Conservation (phyloP, 2,113 vertebrate genomes). For the Hippoglossus stenolepis region DNA sequence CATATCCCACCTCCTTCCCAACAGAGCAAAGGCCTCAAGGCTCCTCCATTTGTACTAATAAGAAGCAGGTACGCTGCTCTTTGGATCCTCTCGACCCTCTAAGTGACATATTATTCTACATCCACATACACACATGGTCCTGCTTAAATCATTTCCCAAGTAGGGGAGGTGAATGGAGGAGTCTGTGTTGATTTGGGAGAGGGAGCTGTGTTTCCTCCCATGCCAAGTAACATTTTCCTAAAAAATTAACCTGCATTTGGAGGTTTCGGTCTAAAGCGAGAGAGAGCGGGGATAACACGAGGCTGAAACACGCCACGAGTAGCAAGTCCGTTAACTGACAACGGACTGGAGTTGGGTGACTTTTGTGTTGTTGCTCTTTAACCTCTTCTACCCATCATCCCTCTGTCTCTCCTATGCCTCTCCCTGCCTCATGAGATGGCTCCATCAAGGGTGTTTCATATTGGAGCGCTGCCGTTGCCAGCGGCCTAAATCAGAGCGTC, state of each 20-base stretch:
- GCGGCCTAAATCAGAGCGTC: slow-evolving; percentile 41
- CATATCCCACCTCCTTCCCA: slow-evolving; percentile 58
- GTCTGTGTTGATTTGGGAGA: slow-evolving; percentile 76
- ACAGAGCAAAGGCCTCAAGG: slow-evolving; percentile 55
- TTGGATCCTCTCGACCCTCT: slow-evolving; percentile 74
- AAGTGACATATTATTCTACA: slow-evolving; percentile 83
- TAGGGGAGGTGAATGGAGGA: slow-evolving; percentile 71
- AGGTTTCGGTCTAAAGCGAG: slow-evolving; percentile 44
- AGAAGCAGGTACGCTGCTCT: slow-evolving; percentile 80
- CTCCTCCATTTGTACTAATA: slow-evolving; percentile 74
- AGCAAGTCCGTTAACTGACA: background rate
- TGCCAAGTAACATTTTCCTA: slow-evolving; percentile 75
- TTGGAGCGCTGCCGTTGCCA: slow-evolving; percentile 42
- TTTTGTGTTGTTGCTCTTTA: background rate
- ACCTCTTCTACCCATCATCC: slow-evolving; percentile 6
- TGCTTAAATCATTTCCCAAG: slow-evolving; percentile 85
- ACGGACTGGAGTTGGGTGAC: background rate
- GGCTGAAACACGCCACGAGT: background rate
- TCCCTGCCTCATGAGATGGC: slow-evolving; percentile 29
- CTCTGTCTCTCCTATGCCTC: slow-evolving; percentile 6
- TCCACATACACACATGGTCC: slow-evolving; percentile 83
- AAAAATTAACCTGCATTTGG: slow-evolving; percentile 67
- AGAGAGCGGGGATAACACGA: background rate
- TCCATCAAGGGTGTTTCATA: slow-evolving; percentile 37
- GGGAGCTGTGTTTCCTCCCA: slow-evolving; percentile 72